Percentiles rank a stretch among this genome's conserved stretches.
Evolutionary conservation across 2,113 vertebrate species (phyloP).

Genomic region (Archilochus colubris): DNA sequence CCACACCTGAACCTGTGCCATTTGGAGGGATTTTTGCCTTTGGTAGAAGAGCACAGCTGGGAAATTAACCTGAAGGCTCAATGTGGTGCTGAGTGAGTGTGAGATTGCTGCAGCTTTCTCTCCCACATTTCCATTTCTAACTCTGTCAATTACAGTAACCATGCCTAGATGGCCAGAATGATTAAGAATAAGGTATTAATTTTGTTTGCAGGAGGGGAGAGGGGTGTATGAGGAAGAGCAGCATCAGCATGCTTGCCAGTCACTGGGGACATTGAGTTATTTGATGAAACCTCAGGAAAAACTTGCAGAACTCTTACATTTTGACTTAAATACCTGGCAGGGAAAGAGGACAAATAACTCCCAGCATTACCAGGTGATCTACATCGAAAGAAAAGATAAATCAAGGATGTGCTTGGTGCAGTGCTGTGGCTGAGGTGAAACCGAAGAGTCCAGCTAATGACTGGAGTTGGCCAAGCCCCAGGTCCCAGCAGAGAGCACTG

Average conservation of each 20-base stretch:
- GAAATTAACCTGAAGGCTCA: neutral
- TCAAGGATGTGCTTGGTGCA: neutral
- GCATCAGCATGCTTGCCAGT: neutral
- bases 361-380: neutral
- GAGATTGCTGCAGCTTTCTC: neutral
- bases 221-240: neutral
- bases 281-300: neutral
- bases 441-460: neutral
- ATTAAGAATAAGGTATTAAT: neutral
- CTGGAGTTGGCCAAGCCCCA: neutral
- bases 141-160: neutral
- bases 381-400: constrained; percentile 8
- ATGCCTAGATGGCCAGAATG: neutral
- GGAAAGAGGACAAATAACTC: neutral
- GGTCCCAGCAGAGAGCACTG: neutral
- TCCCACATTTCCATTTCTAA: neutral
- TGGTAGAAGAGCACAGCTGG: neutral
- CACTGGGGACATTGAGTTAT: rapidly evolving
- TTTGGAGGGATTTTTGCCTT: neutral
- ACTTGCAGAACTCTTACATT: neutral
- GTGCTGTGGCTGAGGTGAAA: neutral
- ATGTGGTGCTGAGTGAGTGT: neutral
- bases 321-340: neutral
- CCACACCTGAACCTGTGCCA: rapidly evolving
- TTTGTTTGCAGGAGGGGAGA: neutral